These are phyloP conservation scores for Mechanitis mazaeus DNA, from an alignment of 2,888 invertebrate genomes.

Conservation along the genomic window DNA sequence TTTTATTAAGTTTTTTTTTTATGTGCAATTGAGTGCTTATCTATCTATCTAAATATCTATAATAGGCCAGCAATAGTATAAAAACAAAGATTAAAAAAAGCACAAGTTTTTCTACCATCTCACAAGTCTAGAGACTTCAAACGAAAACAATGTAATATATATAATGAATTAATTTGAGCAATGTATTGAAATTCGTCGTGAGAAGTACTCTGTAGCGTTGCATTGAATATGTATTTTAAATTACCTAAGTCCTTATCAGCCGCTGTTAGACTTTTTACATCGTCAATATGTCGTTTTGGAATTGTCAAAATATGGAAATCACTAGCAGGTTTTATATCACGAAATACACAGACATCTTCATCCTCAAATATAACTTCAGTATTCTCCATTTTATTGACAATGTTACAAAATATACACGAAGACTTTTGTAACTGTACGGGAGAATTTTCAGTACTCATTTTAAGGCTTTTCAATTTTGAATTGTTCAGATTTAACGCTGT, in stretches of 20 bases:
- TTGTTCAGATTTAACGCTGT: background rate
- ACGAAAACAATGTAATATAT: too few relatives aligned
- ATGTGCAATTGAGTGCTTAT: too few relatives aligned
- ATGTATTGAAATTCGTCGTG: too few relatives aligned
- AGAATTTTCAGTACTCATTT: constrained; percentile 37
- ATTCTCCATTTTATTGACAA: constrained; percentile 77
- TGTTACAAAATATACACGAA: constrained; percentile 86
- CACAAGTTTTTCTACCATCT: too few relatives aligned
- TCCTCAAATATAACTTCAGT: constrained; percentile 83
- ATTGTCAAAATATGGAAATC: constrained; percentile 87
- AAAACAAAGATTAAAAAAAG: too few relatives aligned
- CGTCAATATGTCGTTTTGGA: constrained; percentile 85
- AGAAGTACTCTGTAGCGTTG: background rate
- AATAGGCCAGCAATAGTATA: too few relatives aligned
- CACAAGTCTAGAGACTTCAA: too few relatives aligned
- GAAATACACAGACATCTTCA: constrained; percentile 85
- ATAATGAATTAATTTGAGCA: too few relatives aligned
- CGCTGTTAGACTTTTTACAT: constrained; percentile 80
- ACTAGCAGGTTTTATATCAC: constrained; percentile 89
- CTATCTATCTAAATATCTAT: too few relatives aligned
- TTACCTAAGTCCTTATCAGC: constrained; percentile 84
- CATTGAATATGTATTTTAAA: constrained; percentile 31
- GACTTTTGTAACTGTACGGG: constrained; percentile 33
- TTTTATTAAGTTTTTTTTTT: too few relatives aligned
- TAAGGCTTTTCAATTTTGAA: constrained; percentile 10